Conservation (phyloP, 2,797 vertebrate species). For the Ctenopoma multispine region DNA sequence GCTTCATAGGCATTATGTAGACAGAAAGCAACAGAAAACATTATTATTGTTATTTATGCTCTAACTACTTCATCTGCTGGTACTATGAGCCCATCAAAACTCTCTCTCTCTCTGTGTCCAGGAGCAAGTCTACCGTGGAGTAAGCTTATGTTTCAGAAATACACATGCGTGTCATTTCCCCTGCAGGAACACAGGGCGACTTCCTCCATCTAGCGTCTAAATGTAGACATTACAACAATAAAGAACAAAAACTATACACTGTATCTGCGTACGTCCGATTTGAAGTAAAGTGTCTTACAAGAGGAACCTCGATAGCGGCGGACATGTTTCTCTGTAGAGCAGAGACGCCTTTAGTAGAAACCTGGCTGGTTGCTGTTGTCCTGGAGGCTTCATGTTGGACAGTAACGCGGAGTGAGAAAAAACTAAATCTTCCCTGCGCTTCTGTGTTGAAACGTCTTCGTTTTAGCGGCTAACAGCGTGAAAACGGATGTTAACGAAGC, state of each 20-base stretch:
- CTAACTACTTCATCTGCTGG: too few species aligned
- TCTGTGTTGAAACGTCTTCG: neutral
- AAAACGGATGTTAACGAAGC: accelerated
- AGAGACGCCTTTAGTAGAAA: constrained; percentile 78
- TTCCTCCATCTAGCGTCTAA: constrained; percentile 67
- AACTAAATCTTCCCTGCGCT: too few species aligned
- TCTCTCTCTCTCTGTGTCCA: too few species aligned
- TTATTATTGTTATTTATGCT: neutral
- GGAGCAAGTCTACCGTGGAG: too few species aligned
- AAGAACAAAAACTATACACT: accelerated
- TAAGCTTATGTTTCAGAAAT: neutral
- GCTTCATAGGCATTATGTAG: too few species aligned
- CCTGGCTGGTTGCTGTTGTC: accelerated
- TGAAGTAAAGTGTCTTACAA: constrained; percentile 73
- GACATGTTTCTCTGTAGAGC: constrained; percentile 78
- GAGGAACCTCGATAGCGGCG: constrained; percentile 80
- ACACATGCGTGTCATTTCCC: neutral
- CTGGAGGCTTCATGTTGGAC: constrained; percentile 15
- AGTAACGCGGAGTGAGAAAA: constrained; percentile 15
- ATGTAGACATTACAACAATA: constrained; percentile 61
- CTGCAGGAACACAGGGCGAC: constrained; percentile 18
- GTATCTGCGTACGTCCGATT: neutral
- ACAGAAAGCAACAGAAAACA: too few species aligned
- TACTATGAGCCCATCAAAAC: too few species aligned
- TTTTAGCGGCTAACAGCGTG: neutral